These are phyloP conservation scores for Lycophotia porphyrea DNA, from an alignment of 2,888 invertebrate species.

Conservation along the genomic window DNA sequence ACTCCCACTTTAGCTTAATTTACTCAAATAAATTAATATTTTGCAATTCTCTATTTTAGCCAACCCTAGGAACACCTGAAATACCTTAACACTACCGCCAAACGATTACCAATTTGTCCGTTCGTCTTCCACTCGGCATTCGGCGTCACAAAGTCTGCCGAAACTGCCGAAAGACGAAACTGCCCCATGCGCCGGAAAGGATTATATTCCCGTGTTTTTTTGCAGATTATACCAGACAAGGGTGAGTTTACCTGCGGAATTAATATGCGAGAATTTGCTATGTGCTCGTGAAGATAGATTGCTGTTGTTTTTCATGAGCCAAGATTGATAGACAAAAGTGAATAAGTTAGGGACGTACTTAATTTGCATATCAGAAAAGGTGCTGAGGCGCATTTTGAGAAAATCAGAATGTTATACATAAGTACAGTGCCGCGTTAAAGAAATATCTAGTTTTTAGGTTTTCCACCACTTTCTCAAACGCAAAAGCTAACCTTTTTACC, in stretches of 20 bases:
- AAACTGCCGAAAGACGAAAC: constrained; percentile 83
- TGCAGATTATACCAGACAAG: constrained; percentile 81
- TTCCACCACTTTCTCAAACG: background rate
- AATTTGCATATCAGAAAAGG: background rate
- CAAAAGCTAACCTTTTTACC: too few relatives aligned
- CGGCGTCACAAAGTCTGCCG: constrained; percentile 88
- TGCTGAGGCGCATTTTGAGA: background rate
- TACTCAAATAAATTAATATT: background rate
- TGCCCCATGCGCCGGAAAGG: constrained; percentile 83
- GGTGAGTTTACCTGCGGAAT: constrained; percentile 77
- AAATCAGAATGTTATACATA: background rate
- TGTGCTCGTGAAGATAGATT: constrained; percentile 11
- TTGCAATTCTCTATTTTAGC: constrained; percentile 17
- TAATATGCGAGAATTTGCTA: constrained; percentile 56
- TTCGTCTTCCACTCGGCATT: constrained; percentile 67
- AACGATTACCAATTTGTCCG: constrained; percentile 83
- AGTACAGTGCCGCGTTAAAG: too few relatives aligned
- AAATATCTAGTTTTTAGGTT: too few relatives aligned
- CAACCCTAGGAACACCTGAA: constrained; percentile 81
- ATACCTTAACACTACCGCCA: constrained; percentile 75
- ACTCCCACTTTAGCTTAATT: too few relatives aligned
- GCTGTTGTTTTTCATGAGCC: constrained; percentile 8
- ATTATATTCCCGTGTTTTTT: constrained; percentile 82
- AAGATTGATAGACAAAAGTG: background rate
- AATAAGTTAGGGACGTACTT: background rate